Evolutionary conservation across 2,797 vertebrate species (phyloP).

Genomic region (Corythornis leucogaster): DNA sequence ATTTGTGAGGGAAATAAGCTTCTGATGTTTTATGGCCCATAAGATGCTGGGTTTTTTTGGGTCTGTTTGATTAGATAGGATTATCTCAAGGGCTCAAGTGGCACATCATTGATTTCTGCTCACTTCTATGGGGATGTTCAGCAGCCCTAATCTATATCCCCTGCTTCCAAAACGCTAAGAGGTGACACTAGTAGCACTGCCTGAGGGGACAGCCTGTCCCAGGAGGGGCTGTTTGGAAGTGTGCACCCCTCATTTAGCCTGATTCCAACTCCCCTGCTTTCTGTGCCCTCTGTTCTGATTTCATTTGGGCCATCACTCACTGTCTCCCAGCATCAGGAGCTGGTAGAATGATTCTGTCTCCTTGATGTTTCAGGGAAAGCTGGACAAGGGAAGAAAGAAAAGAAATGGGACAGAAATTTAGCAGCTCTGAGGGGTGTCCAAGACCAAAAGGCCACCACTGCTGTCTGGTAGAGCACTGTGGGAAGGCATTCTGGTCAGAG

Average conservation of each 20-base stretch:
- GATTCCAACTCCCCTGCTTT: neutral
- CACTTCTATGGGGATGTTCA: neutral
- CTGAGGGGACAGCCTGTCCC: neutral
- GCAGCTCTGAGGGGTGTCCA: neutral
- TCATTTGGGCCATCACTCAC: neutral
- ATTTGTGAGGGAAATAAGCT: constrained; percentile 55
- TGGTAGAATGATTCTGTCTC: constrained; percentile 2
- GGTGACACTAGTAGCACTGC: neutral
- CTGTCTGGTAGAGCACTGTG: neutral
- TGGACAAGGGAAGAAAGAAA: neutral
- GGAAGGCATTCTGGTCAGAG: neutral
- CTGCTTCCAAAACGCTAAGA: neutral
- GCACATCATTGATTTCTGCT: constrained; percentile 10
- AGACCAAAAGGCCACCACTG: neutral
- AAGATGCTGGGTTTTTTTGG: constrained; percentile 49
- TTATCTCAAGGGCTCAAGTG: constrained; percentile 45
- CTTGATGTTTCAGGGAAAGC: neutral
- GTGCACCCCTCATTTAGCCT: neutral
- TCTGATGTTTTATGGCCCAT: constrained; percentile 40
- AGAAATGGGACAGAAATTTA: neutral
- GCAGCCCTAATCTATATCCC: neutral
- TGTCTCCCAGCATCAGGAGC: constrained; percentile 30
- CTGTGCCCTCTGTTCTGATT: neutral
- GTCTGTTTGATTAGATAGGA: constrained; percentile 66
- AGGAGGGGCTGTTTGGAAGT: neutral